Evolutionary conservation across 2,113 vertebrate species (phyloP).

Genomic region (Atlantisia rogersi): DNA sequence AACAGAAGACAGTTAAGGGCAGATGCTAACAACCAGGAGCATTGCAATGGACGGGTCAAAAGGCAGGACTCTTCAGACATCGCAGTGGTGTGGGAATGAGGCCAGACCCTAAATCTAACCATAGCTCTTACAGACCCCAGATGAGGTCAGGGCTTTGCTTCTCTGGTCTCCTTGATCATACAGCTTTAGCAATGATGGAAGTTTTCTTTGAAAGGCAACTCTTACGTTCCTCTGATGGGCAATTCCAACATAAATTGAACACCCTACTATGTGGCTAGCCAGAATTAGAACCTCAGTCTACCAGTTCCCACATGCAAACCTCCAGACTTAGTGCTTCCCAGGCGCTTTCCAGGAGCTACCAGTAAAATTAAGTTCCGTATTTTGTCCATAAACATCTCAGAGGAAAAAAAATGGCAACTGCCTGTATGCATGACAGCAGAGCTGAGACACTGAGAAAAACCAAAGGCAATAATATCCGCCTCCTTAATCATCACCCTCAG

Average conservation of each 20-base stretch:
- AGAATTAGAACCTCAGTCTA: background rate
- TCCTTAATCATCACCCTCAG: background rate
- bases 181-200: background rate
- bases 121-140: background rate
- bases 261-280: background rate
- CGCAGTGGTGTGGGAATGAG: background rate
- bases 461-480: background rate
- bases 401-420: background rate
- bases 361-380: background rate
- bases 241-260: background rate
- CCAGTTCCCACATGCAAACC: background rate
- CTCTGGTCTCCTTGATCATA: background rate
- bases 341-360: background rate
- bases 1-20: background rate
- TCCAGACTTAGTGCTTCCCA: background rate
- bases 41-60: background rate
- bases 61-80: background rate
- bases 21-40: background rate
- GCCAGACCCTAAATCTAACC: background rate
- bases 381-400: background rate
- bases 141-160: background rate
- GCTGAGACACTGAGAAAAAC: background rate
- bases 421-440: background rate
- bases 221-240: background rate
- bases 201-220: background rate